Conservation (phyloP, 1,140 invertebrate species). For the Heterodera schachtii region DNA sequence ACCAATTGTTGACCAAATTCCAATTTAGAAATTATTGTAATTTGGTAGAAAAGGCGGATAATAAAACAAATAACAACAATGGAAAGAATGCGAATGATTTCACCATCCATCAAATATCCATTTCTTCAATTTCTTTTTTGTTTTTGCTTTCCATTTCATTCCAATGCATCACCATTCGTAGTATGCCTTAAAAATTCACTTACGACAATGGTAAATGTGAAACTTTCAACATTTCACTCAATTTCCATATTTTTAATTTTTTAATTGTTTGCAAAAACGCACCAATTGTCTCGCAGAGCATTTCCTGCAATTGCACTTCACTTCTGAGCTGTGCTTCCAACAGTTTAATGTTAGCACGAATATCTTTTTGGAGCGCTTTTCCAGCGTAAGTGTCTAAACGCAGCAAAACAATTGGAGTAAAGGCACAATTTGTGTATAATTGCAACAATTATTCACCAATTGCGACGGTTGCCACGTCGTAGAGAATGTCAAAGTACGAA, state of each 20-base stretch:
- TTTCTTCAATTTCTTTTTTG: background rate
- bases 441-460: background rate
- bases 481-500: conserved; percentile 50
- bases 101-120: too few relatives aligned
- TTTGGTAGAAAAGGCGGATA: background rate
- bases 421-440: background rate
- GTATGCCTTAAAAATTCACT: background rate
- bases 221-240: too few relatives aligned
- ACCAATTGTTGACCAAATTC: background rate
- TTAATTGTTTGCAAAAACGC: background rate
- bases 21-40: too few relatives aligned
- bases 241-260: too few relatives aligned
- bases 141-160: background rate
- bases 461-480: conserved; percentile 34
- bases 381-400: conserved; percentile 26
- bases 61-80: background rate
- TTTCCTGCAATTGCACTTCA: conserved; percentile 2
- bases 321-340: background rate
- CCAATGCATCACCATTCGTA: background rate
- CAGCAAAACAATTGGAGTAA: background rate
- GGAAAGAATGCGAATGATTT: too few relatives aligned
- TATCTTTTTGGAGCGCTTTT: conserved; percentile 10
- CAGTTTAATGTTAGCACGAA: background rate
- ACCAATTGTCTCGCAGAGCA: conserved; percentile 1
- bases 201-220: too few relatives aligned